Conservation (phyloP, 1,140 invertebrate genomes). For the Heliothis subflexa region DNA sequence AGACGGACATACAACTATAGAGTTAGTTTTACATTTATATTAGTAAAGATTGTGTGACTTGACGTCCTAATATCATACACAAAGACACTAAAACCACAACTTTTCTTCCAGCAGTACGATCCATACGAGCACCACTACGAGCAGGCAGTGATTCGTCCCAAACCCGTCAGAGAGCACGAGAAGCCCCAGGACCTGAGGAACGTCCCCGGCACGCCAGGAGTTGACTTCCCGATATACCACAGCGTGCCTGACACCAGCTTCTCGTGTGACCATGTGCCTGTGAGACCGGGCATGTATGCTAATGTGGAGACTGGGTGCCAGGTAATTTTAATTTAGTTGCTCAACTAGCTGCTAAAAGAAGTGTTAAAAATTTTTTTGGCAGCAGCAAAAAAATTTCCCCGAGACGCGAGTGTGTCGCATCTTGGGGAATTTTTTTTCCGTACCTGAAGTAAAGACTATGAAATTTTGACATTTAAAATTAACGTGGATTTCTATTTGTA, state of each 20-base stretch:
- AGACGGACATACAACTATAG: too few species aligned
- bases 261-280: conserved; percentile 91
- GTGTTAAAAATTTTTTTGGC: too few species aligned
- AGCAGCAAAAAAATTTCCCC: too few species aligned
- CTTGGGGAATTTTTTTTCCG: too few species aligned
- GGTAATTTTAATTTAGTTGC: conserved; percentile 79
- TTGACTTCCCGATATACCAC: conserved; percentile 93
- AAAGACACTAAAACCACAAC: neutral
- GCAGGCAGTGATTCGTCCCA: conserved; percentile 67
- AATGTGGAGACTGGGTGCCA: conserved; percentile 95
- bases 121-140: conserved; percentile 68
- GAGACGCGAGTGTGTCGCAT: too few species aligned
- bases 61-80: neutral
- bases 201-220: conserved; percentile 91
- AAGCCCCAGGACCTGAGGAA: conserved; percentile 92
- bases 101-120: conserved; percentile 72
- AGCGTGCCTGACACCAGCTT: conserved; percentile 92
- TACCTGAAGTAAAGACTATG: too few species aligned
- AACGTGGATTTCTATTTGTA: too few species aligned
- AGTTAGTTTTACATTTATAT: too few species aligned
- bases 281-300: conserved; percentile 94
- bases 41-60: neutral
- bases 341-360: too few species aligned
- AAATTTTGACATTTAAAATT: too few species aligned
- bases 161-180: conserved; percentile 86